Evolutionary conservation across 2,113 vertebrate genomes (phyloP), one percentile per base, ranked within the genome.

Genomic region (Spermophilus dauricus): DNA sequence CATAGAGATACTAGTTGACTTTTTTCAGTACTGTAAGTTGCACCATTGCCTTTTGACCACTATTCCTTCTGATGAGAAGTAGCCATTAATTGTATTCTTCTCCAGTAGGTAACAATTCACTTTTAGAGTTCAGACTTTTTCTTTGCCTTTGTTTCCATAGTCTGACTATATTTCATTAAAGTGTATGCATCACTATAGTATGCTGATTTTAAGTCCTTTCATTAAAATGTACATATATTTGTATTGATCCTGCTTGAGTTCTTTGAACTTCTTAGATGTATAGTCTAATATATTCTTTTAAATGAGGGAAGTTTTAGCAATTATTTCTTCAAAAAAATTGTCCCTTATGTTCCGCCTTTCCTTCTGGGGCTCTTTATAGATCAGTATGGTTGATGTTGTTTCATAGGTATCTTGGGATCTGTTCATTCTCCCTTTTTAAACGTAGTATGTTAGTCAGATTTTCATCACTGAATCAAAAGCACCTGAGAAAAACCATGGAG

Each of bases 391-490:
- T 42, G 76, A 22, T 73, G 56, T 5, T 70, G 30, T 61, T 32
- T 56, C 63, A 56, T 22, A 56, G 22, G 14, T 81, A 51, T 87
- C 32, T 58, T 32, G 58, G 24, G 28, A 26, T 61, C 18, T n/a
- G 16, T 45, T 95, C n/a, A 92, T 75, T 78, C 85, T 86, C 53
- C 76, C 58, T 83, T 83, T 45, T 82, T 82, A 82, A 95, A 67
- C 9, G n/a, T 22, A 26, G 8, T 63, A 8, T 63, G 61, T 63
- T 63, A 28, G 56, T 58, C 56, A 58, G 61, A 63, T 63, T 63
- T 63, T 63, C 61, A 11, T 63, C 61, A 63, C 24, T 63, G 61
- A 63, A 63, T 28, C 61, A 63, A 26, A 61, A 63, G 28, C 8
- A 28, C 61, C 61, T 63, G 24, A 63, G 61, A 63, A 63, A 63